A percentile compares a stretch with the other conserved stretches of the same genome.
Evolutionary conservation across 2,888 invertebrate genomes (phyloP).

Genomic region (Malthinus seriepunctatus): DNA sequence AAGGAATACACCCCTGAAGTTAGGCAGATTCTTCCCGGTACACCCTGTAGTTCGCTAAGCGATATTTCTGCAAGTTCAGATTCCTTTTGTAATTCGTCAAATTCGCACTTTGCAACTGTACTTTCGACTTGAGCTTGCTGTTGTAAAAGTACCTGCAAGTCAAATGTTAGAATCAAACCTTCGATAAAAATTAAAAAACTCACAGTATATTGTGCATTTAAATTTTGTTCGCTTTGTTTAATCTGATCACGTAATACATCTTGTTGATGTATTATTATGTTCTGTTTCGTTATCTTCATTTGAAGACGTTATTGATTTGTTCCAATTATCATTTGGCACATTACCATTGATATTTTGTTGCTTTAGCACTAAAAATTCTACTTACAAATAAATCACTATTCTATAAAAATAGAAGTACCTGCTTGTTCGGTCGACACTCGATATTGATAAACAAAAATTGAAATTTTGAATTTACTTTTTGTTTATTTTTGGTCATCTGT

Average conservation of each 20-base stretch:
- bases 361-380: conserved; percentile 28
- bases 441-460: conserved; percentile 96
- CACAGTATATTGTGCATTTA: conserved; percentile 93
- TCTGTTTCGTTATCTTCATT: conserved; percentile 56
- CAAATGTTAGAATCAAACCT: neutral
- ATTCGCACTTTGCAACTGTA: conserved; percentile 75
- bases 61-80: conserved; percentile 80
- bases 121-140: conserved; percentile 89
- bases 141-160: conserved; percentile 72
- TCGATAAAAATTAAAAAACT: conserved; percentile 27
- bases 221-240: conserved; percentile 92
- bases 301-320: conserved; percentile 51
- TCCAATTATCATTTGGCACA: conserved; percentile 20
- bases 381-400: neutral
- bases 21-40: too few relatives aligned
- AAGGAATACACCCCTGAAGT: too few relatives aligned
- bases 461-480: conserved; percentile 97
- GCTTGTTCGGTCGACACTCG: conserved; percentile 95
- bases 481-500: conserved; percentile 98
- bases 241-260: conserved; percentile 88
- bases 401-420: conserved; percentile 58
- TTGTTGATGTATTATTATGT: conserved; percentile 75
- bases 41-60: conserved; percentile 81
- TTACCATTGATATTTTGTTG: conserved; percentile 33
- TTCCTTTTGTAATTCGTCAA: conserved; percentile 74